phyloP scores from a whole-genome alignment of 2,888 invertebrate genomes.

The Cataglyphis albicans region DNA sequence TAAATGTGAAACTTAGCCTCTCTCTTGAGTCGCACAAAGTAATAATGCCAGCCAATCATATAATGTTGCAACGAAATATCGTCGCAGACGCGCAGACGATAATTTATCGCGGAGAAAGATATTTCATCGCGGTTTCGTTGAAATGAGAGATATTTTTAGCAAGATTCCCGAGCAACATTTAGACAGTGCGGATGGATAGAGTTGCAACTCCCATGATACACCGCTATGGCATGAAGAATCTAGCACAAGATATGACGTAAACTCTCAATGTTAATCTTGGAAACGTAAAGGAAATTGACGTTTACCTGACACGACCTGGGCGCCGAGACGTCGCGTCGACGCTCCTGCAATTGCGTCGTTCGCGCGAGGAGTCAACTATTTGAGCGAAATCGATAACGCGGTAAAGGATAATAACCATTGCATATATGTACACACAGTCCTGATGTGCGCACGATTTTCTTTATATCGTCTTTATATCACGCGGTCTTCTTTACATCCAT shows the following conservation, averaged over 20 bases:
- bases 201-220: not conserved
- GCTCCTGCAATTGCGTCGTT: slow-evolving; percentile 68
- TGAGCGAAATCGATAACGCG: slow-evolving; percentile 65
- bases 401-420: slow-evolving; percentile 59
- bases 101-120: not conserved
- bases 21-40: not conserved
- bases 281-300: slow-evolving; percentile 14
- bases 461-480: not conserved
- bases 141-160: slow-evolving; percentile 9
- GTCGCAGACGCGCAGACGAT: not conserved
- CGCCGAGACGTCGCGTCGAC: slow-evolving; percentile 64
- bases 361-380: slow-evolving; percentile 58
- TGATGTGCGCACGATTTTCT: not conserved
- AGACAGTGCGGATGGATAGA: not conserved
- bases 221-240: not conserved
- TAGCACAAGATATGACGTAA: not conserved
- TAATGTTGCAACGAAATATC: slow-evolving; percentile 17
- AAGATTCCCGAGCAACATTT: not conserved
- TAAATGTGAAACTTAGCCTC: slow-evolving; percentile 11
- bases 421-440: not conserved
- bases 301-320: slow-evolving; percentile 43
- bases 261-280: slow-evolving; percentile 17
- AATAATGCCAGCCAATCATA: slow-evolving; percentile 18
- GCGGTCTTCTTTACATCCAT: not conserved
- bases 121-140: not conserved